Evolutionary conservation across 2,113 vertebrate species (phyloP).

Genomic region (Deroptyus accipitrinus): DNA sequence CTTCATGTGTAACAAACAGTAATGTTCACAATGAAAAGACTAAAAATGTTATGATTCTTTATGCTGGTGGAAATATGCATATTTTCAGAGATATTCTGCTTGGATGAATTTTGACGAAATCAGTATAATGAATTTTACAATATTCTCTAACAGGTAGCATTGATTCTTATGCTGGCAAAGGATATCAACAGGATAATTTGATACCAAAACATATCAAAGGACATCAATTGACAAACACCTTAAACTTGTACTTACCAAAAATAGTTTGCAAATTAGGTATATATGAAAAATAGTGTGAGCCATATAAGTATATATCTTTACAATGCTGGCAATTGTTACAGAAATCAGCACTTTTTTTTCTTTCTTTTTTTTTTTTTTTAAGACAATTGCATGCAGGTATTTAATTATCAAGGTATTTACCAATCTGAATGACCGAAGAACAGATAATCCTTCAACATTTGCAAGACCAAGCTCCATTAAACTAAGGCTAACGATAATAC

Average conservation of each 20-base stretch:
- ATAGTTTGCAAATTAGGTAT: neutral
- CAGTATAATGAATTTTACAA: neutral
- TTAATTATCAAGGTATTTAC: conserved; percentile 73
- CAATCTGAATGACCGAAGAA: conserved; percentile 94
- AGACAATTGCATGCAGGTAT: neutral
- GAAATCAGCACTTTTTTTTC: neutral
- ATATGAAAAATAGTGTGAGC: neutral
- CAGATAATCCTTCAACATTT: conserved; percentile 83
- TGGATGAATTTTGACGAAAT: neutral
- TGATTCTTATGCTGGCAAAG: neutral
- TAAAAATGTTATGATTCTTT: neutral
- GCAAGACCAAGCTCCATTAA: conserved; percentile 89
- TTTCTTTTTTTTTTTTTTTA: neutral
- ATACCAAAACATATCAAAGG: neutral
- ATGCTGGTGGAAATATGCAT: neutral
- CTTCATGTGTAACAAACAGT: neutral
- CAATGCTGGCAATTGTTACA: neutral
- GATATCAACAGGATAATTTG: neutral
- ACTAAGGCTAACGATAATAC: conserved; percentile 92
- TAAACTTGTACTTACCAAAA: neutral
- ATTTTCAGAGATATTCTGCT: neutral
- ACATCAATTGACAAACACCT: neutral
- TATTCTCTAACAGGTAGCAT: neutral
- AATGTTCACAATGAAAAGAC: neutral
- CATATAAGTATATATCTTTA: neutral